phyloP scores from a whole-genome alignment of 2,888 invertebrate species.

The Amorpha juglandis region DNA sequence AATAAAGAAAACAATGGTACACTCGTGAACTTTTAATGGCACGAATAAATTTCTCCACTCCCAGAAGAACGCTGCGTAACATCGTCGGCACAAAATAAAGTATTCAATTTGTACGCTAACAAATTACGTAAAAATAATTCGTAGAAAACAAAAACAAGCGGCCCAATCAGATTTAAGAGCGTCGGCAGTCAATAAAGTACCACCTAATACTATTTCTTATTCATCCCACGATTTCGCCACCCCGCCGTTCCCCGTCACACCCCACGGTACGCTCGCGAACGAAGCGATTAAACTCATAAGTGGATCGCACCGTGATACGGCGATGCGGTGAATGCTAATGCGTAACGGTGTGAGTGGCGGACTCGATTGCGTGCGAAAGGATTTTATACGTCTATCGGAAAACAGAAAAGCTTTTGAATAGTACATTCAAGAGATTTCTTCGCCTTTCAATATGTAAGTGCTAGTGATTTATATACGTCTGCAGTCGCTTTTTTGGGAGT shows the following conservation, averaged over 20 bases:
- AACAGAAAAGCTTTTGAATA: slow-evolving; percentile 23
- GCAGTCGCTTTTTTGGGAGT: neutral
- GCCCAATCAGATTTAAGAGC: slow-evolving; percentile 57
- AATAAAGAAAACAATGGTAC: slow-evolving; percentile 5
- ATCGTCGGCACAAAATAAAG: slow-evolving; percentile 30
- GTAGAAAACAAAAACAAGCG: slow-evolving; percentile 46
- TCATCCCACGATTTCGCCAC: slow-evolving; percentile 43
- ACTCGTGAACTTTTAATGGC: neutral
- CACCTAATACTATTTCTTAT: slow-evolving; percentile 48
- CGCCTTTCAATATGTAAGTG: slow-evolving; percentile 24
- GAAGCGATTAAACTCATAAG: slow-evolving; percentile 55
- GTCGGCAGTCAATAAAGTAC: slow-evolving; percentile 48
- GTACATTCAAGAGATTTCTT: slow-evolving; percentile 19
- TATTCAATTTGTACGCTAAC: slow-evolving; percentile 39
- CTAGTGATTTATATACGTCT: slow-evolving; percentile 18
- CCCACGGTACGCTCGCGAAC: slow-evolving; percentile 31
- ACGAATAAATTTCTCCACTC: slow-evolving; percentile 8
- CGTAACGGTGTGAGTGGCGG: slow-evolving; percentile 40
- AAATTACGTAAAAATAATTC: slow-evolving; percentile 36
- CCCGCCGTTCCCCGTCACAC: slow-evolving; percentile 22
- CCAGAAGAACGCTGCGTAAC: slow-evolving; percentile 9
- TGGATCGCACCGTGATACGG: slow-evolving; percentile 46
- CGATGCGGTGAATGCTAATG: slow-evolving; percentile 44
- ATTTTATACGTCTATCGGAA: slow-evolving; percentile 22
- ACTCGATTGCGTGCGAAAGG: slow-evolving; percentile 21